Evolutionary conservation across 2,888 invertebrate genomes (phyloP).

Genomic region (Dynastes maya): DNA sequence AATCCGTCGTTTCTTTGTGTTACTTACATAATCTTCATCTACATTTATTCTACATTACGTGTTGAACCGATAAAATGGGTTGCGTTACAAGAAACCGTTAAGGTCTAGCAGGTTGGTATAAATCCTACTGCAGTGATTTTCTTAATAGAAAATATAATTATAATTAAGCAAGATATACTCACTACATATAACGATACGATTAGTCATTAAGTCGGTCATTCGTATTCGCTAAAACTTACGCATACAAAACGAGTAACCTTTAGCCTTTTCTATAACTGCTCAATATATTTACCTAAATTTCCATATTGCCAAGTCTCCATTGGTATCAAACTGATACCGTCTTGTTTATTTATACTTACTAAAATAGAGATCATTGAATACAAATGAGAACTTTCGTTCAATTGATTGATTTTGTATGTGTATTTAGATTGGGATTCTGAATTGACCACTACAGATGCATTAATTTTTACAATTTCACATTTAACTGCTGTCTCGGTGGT

Average conservation of each 20-base stretch:
- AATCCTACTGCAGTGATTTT: slow-evolving; percentile 19
- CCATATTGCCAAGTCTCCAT: not conserved
- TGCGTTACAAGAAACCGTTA: slow-evolving; percentile 30
- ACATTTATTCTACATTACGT: slow-evolving; percentile 4
- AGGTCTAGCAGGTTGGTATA: not conserved
- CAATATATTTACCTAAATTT: slow-evolving; percentile 33
- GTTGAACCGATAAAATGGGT: not conserved
- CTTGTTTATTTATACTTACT: not conserved
- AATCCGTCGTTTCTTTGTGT: not conserved
- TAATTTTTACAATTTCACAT: no score
- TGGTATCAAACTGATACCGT: no score
- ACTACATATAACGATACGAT: slow-evolving; percentile 13
- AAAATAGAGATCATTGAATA: not conserved
- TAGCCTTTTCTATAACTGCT: no score
- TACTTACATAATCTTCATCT: not conserved
- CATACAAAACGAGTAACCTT: slow-evolving; percentile 7
- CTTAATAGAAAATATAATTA: slow-evolving; percentile 34
- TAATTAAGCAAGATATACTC: slow-evolving; percentile 1
- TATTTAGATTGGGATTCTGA: no score
- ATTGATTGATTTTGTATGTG: no score
- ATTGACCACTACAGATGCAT: no score
- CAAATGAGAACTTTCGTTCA: no score
- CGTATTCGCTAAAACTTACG: slow-evolving; percentile 15
- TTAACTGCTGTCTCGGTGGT: no score
- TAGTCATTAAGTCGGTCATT: slow-evolving; percentile 30